Base-by-base conservation (phyloP, 2,888 invertebrate species). In the Patella ulyssiponensis region DNA sequence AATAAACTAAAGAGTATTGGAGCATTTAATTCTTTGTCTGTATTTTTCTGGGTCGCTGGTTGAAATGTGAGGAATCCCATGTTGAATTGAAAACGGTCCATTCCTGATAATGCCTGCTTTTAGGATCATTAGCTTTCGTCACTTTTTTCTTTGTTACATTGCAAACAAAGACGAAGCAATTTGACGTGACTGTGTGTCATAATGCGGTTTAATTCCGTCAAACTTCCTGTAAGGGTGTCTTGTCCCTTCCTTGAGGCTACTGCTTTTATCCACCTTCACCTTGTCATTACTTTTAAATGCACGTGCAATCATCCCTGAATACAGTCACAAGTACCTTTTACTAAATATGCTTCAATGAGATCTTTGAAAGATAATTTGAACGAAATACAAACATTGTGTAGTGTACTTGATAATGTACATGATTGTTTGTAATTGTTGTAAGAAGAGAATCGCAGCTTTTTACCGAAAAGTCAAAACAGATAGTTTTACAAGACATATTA, bases 11-110 rank as follows among this genome's bases (percentile, higher is more conserved):
- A 76, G 64, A 64, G 56, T 53, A 73, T 71, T 51, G 64, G 52
- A 23, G 76, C 76, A 56, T 76, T 71, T 69, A 71, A 76, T 73
- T 76, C 76, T 76, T 76, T 76, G 76, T 76, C 76, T 72, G 17
- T 71, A 23, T 76, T 76, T 70, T 76, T 76, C 76, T 76, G 76
- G 76, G 76, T 76, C 76, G 73, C 17, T 54, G 69, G 64, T 58
- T 69, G 76, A 73, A 53, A 64, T 76, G 56, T 72, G 54, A 52
- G 64, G 72, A 72, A 76, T 76, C 76, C 64, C 64, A 64, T 12
- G 64, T 64, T 64, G 64, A 73, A 73, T 71, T 73, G 64, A 33
- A 69, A 64, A 73, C 15, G 56, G 72, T 27, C 72, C 69, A 27
- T 51, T 51, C 72, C 51, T 64, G 64, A 76, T 76, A 76, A 76